Percentiles rank a stretch among this genome's conserved stretches.
phyloP scores from a whole-genome alignment of 92 coral and sea anemone species.

The Palythoa grandis region DNA sequence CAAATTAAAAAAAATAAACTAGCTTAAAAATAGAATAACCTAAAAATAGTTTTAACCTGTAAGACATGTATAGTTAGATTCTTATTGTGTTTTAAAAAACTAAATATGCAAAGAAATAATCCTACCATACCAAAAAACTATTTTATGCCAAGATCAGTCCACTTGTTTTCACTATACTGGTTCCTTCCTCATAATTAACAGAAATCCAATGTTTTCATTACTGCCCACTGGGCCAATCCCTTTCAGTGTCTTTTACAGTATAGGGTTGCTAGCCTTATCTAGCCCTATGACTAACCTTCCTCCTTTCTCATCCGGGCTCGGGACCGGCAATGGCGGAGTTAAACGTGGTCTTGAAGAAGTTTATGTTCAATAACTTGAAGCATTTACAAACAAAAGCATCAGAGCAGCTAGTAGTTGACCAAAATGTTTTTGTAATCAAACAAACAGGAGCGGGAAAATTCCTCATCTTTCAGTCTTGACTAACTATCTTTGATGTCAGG shows the following conservation, averaged over 20 bases:
- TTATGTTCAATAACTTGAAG: neutral
- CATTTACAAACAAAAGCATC: neutral
- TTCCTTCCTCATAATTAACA: constrained; percentile 3
- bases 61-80: constrained; percentile 1
- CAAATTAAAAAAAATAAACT: no score
- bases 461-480: neutral
- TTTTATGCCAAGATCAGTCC: constrained; percentile 16
- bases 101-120: neutral
- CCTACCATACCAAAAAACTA: constrained; percentile 7
- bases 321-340: constrained; percentile 1
- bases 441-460: constrained; percentile 7
- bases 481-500: neutral
- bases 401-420: constrained; percentile 1
- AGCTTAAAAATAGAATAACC: no score
- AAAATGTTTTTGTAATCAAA: neutral
- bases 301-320: neutral
- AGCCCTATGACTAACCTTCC: constrained; percentile 13
- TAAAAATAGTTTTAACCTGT: neutral
- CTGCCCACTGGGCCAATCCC: constrained; percentile 9
- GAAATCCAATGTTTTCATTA: constrained; percentile 8
- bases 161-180: constrained; percentile 17
- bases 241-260: constrained; percentile 21
- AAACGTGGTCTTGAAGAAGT: constrained; percentile 3
- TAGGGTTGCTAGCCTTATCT: neutral
- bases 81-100: constrained; percentile 11